These are phyloP conservation scores for Myiotriccus ornatus DNA, from an alignment of 2,797 vertebrate genomes.

Conservation along the genomic window DNA sequence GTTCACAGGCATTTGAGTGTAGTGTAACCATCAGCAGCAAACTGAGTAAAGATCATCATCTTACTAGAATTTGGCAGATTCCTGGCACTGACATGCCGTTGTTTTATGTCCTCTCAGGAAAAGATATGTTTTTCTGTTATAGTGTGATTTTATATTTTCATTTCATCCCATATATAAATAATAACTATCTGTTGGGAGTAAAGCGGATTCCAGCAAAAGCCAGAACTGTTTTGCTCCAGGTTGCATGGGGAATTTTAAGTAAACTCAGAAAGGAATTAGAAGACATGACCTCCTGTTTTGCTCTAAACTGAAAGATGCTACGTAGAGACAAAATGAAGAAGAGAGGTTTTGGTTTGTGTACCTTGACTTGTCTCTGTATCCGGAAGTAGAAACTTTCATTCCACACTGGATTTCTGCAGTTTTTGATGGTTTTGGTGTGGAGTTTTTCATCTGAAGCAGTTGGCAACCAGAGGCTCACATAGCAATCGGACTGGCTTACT, in stretches of 20 bases:
- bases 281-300: background rate
- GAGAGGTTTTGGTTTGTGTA: background rate
- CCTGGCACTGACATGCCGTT: background rate
- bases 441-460: conserved; percentile 74
- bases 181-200: background rate
- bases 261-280: background rate
- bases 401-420: conserved; percentile 80
- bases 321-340: background rate
- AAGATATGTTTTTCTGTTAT: background rate
- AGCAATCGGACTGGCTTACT: conserved; percentile 82
- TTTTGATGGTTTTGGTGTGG: conserved; percentile 76
- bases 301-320: background rate
- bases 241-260: background rate
- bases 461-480: conserved; percentile 81
- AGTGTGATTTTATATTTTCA: background rate
- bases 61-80: background rate
- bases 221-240: background rate
- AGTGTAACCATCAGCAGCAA: background rate
- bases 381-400: conserved; percentile 82
- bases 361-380: conserved; percentile 80
- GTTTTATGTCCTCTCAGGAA: background rate
- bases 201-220: background rate
- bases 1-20: background rate
- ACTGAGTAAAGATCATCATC: background rate
- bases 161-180: background rate